Evolutionary conservation across 2,888 invertebrate species (phyloP), one percentile per base, ranked within the genome.

Genomic region (Agrochola litura): DNA sequence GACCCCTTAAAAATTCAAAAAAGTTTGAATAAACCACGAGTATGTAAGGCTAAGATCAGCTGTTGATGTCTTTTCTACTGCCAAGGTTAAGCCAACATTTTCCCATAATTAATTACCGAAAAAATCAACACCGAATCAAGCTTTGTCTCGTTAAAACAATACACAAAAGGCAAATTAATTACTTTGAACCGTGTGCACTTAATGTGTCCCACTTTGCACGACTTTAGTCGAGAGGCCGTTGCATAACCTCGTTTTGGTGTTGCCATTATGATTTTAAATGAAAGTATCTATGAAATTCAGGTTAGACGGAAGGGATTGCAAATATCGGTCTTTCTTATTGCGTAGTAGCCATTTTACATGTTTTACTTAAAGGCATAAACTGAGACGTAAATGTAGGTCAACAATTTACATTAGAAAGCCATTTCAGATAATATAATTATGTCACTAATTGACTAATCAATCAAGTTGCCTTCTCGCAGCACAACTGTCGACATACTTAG

Each of bases 141-240:
- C 73, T 79, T 75, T 84, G 72, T 82, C 41, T 54, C 70, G 14
- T 67, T 78, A 73, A 63, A 70, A 77, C 73, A 82, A 68, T 75
- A 65, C 64, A 75, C 68, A 80, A 80, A 84, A 84, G 72, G 56
- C 54, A 79, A 73, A 84, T 79, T 72, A 73, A 80, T 84, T 75
- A 75, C 64, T 80, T 66, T 75, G 30, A 73, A 84, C 69, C 52
- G 71, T 75, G 71, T 84, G 82, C 84, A 71, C 70, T 80, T 75
- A 75, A 72, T 84, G 75, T 46, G 72, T 37, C 68, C 75, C 61
- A 80, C 65, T 70, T 80, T 22, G 64, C 25, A 30, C 22, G 63
- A 60, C 61, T 81, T 76, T 61, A 60, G 37, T 56, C 37, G 63
- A 84, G 69, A 60, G 70, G 58, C 22, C 19, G 46, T 82, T 84